phyloP scores from a whole-genome alignment of 1,140 invertebrate genomes.

The Papilio polyxenes region DNA sequence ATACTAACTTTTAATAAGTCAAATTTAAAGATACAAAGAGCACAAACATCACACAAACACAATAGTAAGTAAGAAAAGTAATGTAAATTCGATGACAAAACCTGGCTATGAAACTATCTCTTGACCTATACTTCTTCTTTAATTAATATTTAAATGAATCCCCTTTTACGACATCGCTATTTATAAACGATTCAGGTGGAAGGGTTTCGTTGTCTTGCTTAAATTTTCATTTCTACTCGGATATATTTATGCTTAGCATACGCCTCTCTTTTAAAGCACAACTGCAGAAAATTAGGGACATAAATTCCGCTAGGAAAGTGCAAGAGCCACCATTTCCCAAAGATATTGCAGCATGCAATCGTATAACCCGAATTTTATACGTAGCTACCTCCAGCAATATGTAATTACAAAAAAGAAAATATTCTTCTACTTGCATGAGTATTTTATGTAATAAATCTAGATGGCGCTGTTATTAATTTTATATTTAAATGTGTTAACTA shows the following conservation, averaged over 20 bases:
- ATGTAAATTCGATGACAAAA: too few species aligned
- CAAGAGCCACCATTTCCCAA: constrained; percentile 14
- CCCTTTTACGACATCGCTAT: background rate
- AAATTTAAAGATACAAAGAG: too few species aligned
- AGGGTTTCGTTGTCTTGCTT: background rate
- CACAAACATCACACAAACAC: too few species aligned
- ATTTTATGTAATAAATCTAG: background rate
- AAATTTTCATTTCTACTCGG: background rate
- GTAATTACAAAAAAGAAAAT: background rate
- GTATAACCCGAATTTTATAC: constrained; percentile 25
- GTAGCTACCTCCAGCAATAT: constrained; percentile 2
- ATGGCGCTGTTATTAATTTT: background rate
- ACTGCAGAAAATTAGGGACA: constrained; percentile 16
- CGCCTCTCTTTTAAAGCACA: constrained; percentile 1
- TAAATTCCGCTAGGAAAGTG: constrained; percentile 11
- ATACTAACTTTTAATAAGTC: too few species aligned
- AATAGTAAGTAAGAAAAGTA: too few species aligned
- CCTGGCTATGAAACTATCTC: background rate
- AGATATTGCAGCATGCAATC: constrained; percentile 22
- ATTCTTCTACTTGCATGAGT: background rate
- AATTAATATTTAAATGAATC: background rate
- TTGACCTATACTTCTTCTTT: background rate
- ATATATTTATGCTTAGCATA: constrained; percentile 2
- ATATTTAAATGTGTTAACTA: too few species aligned
- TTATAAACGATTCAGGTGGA: background rate